These are phyloP conservation scores for Akabosia matsudoensis DNA, from an alignment of 1,140 invertebrate species.

Conservation along the genomic window DNA sequence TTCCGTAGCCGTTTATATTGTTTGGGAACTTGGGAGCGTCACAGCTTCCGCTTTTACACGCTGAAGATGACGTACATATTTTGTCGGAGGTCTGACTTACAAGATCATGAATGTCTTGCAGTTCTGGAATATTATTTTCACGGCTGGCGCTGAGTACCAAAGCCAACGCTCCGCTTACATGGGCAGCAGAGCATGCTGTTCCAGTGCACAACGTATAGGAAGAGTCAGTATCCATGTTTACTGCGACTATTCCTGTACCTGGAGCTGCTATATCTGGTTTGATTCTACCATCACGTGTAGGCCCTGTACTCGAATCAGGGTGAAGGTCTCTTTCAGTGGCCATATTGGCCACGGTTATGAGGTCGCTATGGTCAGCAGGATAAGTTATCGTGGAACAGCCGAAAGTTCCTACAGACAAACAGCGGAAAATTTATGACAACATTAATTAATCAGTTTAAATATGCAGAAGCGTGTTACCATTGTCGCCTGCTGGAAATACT, in stretches of 20 bases:
- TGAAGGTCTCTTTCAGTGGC: not conserved
- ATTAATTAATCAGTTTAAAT: not conserved
- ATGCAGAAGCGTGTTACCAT: not conserved
- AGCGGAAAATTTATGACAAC: too few species aligned
- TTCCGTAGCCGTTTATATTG: not conserved
- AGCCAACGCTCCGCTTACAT: not conserved
- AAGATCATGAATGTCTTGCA: too few species aligned
- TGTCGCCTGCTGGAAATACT: not conserved
- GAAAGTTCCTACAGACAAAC: too few species aligned
- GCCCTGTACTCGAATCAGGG: not conserved
- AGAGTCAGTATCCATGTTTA: not conserved
- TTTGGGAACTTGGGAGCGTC: not conserved
- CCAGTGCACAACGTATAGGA: too few species aligned
- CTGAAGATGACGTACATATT: not conserved
- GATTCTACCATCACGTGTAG: not conserved
- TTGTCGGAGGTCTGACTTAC: too few species aligned
- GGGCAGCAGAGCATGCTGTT: not conserved
- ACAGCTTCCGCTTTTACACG: not conserved
- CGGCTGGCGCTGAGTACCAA: not conserved
- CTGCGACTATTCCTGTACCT: not conserved
- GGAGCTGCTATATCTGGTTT: not conserved
- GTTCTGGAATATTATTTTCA: too few species aligned
- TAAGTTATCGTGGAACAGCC: too few species aligned
- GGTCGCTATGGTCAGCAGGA: not conserved
- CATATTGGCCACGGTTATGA: not conserved